Base-by-base conservation (phyloP, 2,888 invertebrate species). In the Andrena hattorfiana region DNA sequence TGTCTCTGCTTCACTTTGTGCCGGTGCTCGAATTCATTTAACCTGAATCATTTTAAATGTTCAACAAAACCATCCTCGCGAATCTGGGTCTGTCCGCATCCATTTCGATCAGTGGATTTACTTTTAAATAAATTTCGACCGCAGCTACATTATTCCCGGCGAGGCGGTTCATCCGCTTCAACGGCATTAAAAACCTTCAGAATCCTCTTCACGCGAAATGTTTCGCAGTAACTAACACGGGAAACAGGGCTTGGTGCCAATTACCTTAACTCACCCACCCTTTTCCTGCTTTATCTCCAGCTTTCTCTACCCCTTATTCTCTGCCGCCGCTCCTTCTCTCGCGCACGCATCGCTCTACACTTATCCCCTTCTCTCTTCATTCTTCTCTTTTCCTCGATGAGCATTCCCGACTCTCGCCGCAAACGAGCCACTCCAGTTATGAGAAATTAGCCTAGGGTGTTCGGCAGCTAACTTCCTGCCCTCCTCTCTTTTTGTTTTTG, bases 391-490 rank as follows among this genome's bases (percentile, higher is more conserved):
- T 74, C 51, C 71, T 68, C 86, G 72, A 75, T 79, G 77, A 71
- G 77, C 77, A 67, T 79, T 68, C 82, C 75, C 70, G 79, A 80
- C 82, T 83, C 81, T 76, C 70, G 82, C 84, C 81, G 73, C 84
- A 85, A 85, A 86, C 84, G 85, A 87, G 84, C 85, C 82, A 86
- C 86, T 88, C 75, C 80, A 69, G 86, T 79, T 83, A 84, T 73
- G 81, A 87, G 77, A 85, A 81, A 85, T 85, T 80, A 76, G 77
- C 85, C 81, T 81, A 82, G 77, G 78, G 76, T 85, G 77, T 82
- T 87, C 74, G 75, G 75, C 77, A 80, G 80, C 84, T 85, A 81
- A 87, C 82, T 86, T 86, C 78, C 77, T 87, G 68, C 77, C 75
- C 81, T 75, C 54, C 30, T 64, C 67, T 73, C 8, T 69, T 16